Base-by-base conservation (phyloP, 2,113 vertebrate genomes). In the Sula dactylatra region DNA sequence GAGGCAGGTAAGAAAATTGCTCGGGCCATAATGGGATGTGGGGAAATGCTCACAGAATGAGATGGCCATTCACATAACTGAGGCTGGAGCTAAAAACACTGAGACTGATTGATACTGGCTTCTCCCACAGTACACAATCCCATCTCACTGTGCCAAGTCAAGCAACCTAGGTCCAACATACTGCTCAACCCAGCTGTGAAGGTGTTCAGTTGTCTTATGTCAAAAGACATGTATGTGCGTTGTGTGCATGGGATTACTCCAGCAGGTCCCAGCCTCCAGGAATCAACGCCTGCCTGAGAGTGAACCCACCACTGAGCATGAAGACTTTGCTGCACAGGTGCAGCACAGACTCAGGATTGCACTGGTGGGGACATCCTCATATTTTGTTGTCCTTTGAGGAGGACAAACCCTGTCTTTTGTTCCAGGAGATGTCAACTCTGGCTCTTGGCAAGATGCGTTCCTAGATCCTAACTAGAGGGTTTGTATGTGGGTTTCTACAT, bases 161-260 rank as follows among this genome's bases (percentile, higher is more conserved):
- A 64, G 24, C 19, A 70, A 3, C 29, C 9, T 47, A 1, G 0
- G 11, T 88, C 34, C 54, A 69, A 9, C 32, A 14, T n/a, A 11
- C 22, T 56, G 58, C 61, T 86, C 62, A 81, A 21, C 5, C 11
- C 55, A 42, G 50, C 25, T 0, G 0, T 61, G 80, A 42, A 61
- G 61, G 40, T 18, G 6, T 27, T 55, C 0, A 0, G 3, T 47
- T 44, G 32, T 55, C 70, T 21, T 32, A 22, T 12, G 32, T 7
- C 20, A 32, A 38, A 81, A 34, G 32, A 64, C 20, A 27, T 0
- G 11, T 19, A 29, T 19, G 64, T 32, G 13, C 34, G n/a, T 31
- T 14, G 9, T 58, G 40, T 1, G 2, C 11, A 4, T 11, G 54
- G 49, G 42, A 14, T 72, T 24, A 54, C 15, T 58, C 49, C 58